Evolutionary conservation across 2,888 invertebrate species (phyloP), one percentile per base, ranked within the genome.

Genomic region (Metellina segmentata): DNA sequence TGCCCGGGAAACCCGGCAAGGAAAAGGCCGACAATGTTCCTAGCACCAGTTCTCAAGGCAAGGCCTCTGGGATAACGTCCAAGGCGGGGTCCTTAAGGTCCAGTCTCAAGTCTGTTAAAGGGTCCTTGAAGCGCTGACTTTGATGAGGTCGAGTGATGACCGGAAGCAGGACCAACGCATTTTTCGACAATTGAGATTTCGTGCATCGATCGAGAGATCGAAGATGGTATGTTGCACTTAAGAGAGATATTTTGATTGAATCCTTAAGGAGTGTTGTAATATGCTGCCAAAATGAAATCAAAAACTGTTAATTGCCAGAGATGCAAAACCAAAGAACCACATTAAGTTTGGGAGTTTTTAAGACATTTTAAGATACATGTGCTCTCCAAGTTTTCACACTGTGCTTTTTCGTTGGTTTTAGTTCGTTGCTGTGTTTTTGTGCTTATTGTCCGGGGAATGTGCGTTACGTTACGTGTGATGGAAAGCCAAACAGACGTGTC

Each of bases 1-100:
- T 95, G 93, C 95, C 95, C 49, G 82, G 88, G 0, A 81, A 75
- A 75, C 89, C 91, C n/a, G 53, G 82, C 6, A 87, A 87, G 9
- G 91, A 91, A 34, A n/a, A 34, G 9, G 49, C 51, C 5, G 48
- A 79, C 20, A 52, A 53, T 51, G 69, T 52, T n/a, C 74, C 88
- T 13, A 89, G 85, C 70, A 85, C 85, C 53, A 72, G 77, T 72
- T 77, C 74, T 13, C 77, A 82, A 48, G 53, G 78, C 19, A 91
- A 91, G 13, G 69, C 74, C 61, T 74, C 79, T 19, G 79, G 79
- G 34, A 69, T 81, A 9, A 75, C 85, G 13, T 89, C 89, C 13
- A 92, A 92, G 69, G 52, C 85, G 1, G 81, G 89, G 8, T 92
- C 89, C 6, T 48, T 92, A 6, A 81, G 92, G 51, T 92, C 92